Percentiles rank a stretch among this genome's conserved stretches.
These are phyloP conservation scores for Zenarchopterus dispar DNA, from an alignment of 2,797 vertebrate species.

Conservation along the genomic window DNA sequence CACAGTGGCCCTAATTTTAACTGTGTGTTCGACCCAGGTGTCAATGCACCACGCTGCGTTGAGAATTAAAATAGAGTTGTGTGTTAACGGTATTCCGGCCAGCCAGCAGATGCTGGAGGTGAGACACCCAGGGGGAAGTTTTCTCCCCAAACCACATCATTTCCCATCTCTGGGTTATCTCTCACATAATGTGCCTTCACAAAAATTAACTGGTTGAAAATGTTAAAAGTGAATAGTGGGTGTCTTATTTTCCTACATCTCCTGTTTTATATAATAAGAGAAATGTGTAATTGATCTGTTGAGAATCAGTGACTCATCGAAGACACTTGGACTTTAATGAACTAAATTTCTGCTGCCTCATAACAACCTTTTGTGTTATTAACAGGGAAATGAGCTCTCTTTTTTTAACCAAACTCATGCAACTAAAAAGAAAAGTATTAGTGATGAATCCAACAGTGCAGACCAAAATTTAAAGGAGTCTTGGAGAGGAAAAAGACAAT, in stretches of 20 bases:
- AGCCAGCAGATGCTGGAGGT: conserved; percentile 63
- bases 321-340: background rate
- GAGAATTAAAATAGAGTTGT: conserved; percentile 75
- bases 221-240: conserved; percentile 22
- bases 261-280: background rate
- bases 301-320: conserved; percentile 30
- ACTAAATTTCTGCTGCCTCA: too few relatives aligned
- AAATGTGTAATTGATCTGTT: conserved; percentile 7
- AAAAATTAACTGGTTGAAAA: conserved; percentile 22
- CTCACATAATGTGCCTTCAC: conserved; percentile 24
- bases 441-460: too few relatives aligned
- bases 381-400: too few relatives aligned
- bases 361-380: too few relatives aligned
- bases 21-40: conserved; percentile 68
- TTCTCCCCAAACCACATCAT: conserved; percentile 10
- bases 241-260: conserved; percentile 29
- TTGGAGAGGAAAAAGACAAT: too few relatives aligned
- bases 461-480: too few relatives aligned
- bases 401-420: too few relatives aligned
- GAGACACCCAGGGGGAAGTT: background rate
- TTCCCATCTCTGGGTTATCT: conserved; percentile 39
- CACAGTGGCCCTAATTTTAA: conserved; percentile 69
- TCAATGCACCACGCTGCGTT: conserved; percentile 59
- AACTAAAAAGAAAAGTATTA: too few relatives aligned
- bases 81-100: too few relatives aligned